Percentiles rank a stretch among this genome's conserved stretches.
phyloP scores from a whole-genome alignment of 2,797 vertebrate genomes.

The Hypotaenidia okinawae region DNA sequence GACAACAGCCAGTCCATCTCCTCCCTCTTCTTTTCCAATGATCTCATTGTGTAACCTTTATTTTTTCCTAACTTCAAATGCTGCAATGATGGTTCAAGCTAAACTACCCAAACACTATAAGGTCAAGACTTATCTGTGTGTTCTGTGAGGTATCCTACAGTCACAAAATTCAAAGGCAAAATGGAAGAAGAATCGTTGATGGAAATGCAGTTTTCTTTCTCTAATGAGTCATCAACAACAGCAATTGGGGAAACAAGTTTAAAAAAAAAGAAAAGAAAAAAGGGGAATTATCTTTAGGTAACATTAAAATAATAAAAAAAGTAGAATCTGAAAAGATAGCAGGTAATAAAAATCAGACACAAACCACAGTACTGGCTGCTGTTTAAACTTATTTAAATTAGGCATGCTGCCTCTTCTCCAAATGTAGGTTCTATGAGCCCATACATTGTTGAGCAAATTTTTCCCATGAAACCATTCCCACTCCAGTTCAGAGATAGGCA shows the following conservation, averaged over 20 bases:
- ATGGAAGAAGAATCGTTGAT: not conserved
- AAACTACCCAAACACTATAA: not conserved
- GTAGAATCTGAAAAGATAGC: not conserved
- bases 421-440: not conserved
- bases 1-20: not conserved
- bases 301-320: not conserved
- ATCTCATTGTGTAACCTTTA: not conserved
- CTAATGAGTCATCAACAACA: not conserved
- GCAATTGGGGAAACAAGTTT: not conserved
- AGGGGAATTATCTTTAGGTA: not conserved
- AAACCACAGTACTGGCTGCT: not conserved
- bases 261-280: not conserved
- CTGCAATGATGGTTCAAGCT: not conserved
- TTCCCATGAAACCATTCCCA: constrained; percentile 47
- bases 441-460: not conserved
- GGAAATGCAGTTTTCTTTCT: not conserved
- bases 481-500: constrained; percentile 7
- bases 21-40: not conserved
- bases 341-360: constrained; percentile 5
- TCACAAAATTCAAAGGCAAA: not conserved
- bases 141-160: not conserved
- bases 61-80: not conserved
- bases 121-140: not conserved
- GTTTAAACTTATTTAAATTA: not conserved
- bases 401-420: not conserved